Evolutionary conservation across 2,888 invertebrate genomes (phyloP), one percentile per base, ranked within the genome.

Genomic region (Drosophila dives): DNA sequence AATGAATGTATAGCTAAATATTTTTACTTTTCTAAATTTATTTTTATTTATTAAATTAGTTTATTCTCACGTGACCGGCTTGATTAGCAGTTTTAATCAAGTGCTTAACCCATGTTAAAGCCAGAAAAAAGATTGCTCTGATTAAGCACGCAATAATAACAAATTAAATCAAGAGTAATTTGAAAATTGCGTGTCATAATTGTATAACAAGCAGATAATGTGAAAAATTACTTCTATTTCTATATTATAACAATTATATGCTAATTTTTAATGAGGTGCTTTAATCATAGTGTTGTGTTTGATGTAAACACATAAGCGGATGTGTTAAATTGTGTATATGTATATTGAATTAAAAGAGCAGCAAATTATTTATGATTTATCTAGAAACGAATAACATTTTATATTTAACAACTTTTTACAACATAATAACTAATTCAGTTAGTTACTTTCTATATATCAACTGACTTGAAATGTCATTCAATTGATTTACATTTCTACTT

Each of bases 141-240:
- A 17, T 26, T 49, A 40, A 58, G 42, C 42, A 59, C 34, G 40
- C 53, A 36, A n/a, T 32, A 40, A 38, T 45, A 38, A 40, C 38
- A 55, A 75, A 55, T 74, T 42, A 55, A 29, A 11, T 11, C 17
- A 11, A 50, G 38, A 10, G 3, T 42, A 73, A 59, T 56, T 61
- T 61, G 34, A 58, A 45, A 60, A 40, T 56, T 56, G 50, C 42
- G 74, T 33, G 15, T 23, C 33, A 32, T 53, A 61, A 66, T 65
- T 53, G 51, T 36, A 34, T 66, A 40, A 45, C 15, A 20, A 20
- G 33, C 26, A 34, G 12, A 29, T 2, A 42, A 29, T n/a, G 12
- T 3, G 36, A n/a, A 48, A 48, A 3, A 63, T 33, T 26, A 23
- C 32, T 1, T n/a, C 15, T 7, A 32, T 49, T 63, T 11, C 4